A percentile compares a stretch with the other conserved stretches of the same genome.
phyloP scores from a whole-genome alignment of 2,888 invertebrate genomes.

The Heteropelma amictum region DNA sequence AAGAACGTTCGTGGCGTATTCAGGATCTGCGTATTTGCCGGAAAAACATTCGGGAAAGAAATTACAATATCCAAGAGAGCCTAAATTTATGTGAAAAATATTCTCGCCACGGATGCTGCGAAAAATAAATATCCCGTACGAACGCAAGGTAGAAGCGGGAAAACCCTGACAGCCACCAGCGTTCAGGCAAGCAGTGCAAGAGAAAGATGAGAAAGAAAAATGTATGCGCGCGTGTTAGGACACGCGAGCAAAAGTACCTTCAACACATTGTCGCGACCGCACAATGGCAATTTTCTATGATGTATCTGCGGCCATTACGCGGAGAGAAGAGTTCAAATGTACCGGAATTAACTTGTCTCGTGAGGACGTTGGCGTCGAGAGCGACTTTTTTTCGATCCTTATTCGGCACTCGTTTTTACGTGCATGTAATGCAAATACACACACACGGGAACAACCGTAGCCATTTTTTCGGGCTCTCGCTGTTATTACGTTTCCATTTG shows the following conservation, averaged over 20 bases:
- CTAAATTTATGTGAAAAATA: slow-evolving; percentile 43
- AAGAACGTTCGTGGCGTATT: background rate
- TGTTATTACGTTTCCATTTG: slow-evolving; percentile 37
- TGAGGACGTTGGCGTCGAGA: slow-evolving; percentile 36
- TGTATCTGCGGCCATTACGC: slow-evolving; percentile 70
- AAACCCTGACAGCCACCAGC: slow-evolving; percentile 68
- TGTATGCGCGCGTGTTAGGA: slow-evolving; percentile 32
- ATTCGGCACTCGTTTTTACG: slow-evolving; percentile 20
- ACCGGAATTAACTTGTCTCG: slow-evolving; percentile 74
- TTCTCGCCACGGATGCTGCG: slow-evolving; percentile 14
- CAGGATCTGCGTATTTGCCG: too few relatives aligned
- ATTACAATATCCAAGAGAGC: slow-evolving; percentile 32
- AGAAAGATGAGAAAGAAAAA: slow-evolving; percentile 4
- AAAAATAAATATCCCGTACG: slow-evolving; percentile 21
- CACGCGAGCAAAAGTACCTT: slow-evolving; percentile 50
- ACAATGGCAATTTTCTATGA: slow-evolving; percentile 77
- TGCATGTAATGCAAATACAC: background rate
- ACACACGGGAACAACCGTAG: background rate
- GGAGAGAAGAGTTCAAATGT: slow-evolving; percentile 74
- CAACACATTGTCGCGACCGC: slow-evolving; percentile 76
- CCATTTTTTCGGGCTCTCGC: slow-evolving; percentile 23
- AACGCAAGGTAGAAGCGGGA: slow-evolving; percentile 67
- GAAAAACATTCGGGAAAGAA: slow-evolving; percentile 11
- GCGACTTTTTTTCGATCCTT: slow-evolving; percentile 39
- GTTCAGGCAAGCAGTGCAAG: slow-evolving; percentile 3